Percentiles rank a stretch among this genome's conserved stretches.
These are phyloP conservation scores for Barypeithes pellucidus DNA, from an alignment of 2,888 invertebrate species.

Conservation along the genomic window DNA sequence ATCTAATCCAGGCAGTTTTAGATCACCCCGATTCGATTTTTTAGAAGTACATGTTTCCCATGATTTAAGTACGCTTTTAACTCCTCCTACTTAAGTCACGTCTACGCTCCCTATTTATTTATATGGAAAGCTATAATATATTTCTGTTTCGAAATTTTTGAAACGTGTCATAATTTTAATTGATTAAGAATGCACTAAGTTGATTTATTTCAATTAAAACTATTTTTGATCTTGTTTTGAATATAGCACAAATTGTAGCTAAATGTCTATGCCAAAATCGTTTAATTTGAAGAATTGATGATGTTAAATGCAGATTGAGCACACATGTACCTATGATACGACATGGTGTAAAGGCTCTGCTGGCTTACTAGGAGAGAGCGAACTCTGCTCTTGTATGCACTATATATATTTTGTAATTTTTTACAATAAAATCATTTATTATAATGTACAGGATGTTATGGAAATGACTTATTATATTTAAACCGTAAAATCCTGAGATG, in stretches of 20 bases:
- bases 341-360: too few species aligned
- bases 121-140: slow-evolving; percentile 3
- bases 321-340: too few species aligned
- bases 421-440: too few species aligned
- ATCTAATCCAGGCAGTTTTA: slow-evolving; percentile 9
- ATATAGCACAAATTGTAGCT: slow-evolving; percentile 3
- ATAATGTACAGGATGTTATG: too few species aligned
- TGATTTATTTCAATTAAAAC: slow-evolving; percentile 6
- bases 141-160: slow-evolving; percentile 8
- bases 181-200: not conserved
- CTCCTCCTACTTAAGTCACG: slow-evolving; percentile 39
- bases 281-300: slow-evolving; percentile 8
- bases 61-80: slow-evolving; percentile 41
- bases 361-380: too few species aligned
- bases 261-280: not conserved
- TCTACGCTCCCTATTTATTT: not conserved
- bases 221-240: not conserved
- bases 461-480: too few species aligned
- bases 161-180: slow-evolving; percentile 16
- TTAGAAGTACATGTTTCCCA: slow-evolving; percentile 7
- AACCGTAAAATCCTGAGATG: too few species aligned
- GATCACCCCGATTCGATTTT: slow-evolving; percentile 1
- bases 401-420: too few species aligned
- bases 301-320: not conserved
- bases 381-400: too few species aligned